Evolutionary conservation across 2,888 invertebrate species (phyloP).

Genomic region (Tethea ocularis): DNA sequence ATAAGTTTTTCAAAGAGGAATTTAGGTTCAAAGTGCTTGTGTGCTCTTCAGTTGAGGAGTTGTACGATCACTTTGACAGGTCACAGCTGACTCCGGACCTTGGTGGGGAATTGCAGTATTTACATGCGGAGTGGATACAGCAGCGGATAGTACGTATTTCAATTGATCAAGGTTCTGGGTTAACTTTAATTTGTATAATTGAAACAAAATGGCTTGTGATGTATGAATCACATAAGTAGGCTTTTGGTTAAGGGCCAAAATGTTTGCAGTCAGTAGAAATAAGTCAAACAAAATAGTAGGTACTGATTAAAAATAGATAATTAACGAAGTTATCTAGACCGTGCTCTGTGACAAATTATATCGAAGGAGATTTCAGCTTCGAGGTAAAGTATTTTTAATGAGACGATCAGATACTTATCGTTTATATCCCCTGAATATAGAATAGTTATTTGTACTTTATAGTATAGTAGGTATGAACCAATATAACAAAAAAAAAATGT

Average conservation of each 20-base stretch:
- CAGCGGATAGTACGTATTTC: constrained; percentile 92
- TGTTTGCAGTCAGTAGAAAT: neutral
- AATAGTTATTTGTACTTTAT: too few relatives aligned
- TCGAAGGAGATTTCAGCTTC: neutral
- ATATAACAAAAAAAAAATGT: too few relatives aligned
- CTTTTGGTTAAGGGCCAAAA: too few relatives aligned
- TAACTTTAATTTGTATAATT: too few relatives aligned
- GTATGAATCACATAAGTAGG: too few relatives aligned
- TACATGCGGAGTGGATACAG: constrained; percentile 98
- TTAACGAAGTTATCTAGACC: neutral
- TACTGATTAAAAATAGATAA: neutral
- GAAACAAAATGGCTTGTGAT: too few relatives aligned
- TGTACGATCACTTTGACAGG: constrained; percentile 92
- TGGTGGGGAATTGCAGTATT: constrained; percentile 94
- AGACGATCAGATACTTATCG: neutral
- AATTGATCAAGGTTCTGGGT: neutral
- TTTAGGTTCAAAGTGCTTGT: constrained; percentile 95
- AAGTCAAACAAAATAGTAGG: neutral
- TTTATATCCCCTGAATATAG: neutral
- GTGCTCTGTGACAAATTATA: neutral
- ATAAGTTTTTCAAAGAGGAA: constrained; percentile 94
- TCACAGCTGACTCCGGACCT: constrained; percentile 95
- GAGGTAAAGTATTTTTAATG: neutral
- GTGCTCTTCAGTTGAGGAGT: constrained; percentile 92
- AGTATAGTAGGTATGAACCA: too few relatives aligned